A percentile compares a stretch with the other conserved stretches of the same genome.
Evolutionary conservation across 2,113 vertebrate species (phyloP).

Genomic region (Beaufortia kweichowensis): DNA sequence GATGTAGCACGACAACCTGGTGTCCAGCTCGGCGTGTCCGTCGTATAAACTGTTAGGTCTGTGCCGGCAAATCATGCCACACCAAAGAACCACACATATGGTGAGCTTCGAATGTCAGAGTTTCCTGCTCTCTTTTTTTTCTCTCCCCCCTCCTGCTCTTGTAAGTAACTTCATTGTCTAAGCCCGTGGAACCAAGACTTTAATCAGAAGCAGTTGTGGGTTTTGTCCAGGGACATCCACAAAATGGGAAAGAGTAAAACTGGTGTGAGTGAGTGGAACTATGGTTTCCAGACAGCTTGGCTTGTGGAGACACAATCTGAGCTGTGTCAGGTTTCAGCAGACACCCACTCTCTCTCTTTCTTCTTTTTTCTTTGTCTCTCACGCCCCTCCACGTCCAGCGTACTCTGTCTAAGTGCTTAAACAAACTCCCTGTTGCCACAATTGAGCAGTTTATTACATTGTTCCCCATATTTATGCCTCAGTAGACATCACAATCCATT

Average conservation of each 20-base stretch:
- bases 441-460: constrained; percentile 10
- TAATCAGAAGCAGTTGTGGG: constrained; percentile 54
- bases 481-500: background rate
- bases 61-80: constrained; percentile 29
- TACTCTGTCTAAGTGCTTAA: background rate
- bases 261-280: constrained; percentile 18
- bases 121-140: constrained; percentile 60
- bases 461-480: background rate
- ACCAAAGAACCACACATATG: constrained; percentile 67
- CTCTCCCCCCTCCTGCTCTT: constrained; percentile 58
- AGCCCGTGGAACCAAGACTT: constrained; percentile 43
- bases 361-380: constrained; percentile 23
- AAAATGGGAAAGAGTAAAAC: constrained; percentile 2
- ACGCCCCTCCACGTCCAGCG: background rate
- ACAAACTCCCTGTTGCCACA: background rate
- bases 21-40: background rate
- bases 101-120: constrained; percentile 65
- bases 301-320: constrained; percentile 25
- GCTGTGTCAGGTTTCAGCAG: constrained; percentile 32
- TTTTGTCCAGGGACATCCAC: constrained; percentile 63
- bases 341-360: constrained; percentile 13
- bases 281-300: constrained; percentile 32
- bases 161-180: constrained; percentile 71
- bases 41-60: constrained; percentile 52
- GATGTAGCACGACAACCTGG: constrained; percentile 2